A percentile compares a stretch with the other conserved stretches of the same genome.
phyloP scores from a whole-genome alignment of 2,113 vertebrate species.

The Casuarius casuarius region DNA sequence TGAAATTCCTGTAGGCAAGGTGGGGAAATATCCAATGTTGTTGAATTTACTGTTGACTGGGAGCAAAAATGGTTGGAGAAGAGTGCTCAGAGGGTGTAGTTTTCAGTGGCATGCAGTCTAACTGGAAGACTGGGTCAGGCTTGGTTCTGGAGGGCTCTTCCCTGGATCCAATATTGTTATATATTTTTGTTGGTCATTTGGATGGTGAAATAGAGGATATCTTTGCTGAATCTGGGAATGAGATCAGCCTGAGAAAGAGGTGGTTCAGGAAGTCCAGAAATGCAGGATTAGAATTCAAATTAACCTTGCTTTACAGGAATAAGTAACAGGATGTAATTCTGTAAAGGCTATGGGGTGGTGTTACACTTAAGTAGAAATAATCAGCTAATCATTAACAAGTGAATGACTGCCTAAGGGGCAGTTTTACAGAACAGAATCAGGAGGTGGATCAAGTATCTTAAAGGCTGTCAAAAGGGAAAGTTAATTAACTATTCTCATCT shows the following conservation, averaged over 20 bases:
- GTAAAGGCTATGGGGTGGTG: not conserved
- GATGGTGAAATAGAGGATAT: not conserved
- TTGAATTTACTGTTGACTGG: too few relatives aligned
- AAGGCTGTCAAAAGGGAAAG: not conserved
- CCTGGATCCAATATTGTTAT: not conserved
- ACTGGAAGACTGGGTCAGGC: too few relatives aligned
- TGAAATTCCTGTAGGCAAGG: too few relatives aligned
- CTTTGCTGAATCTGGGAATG: not conserved
- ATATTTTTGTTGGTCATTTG: not conserved
- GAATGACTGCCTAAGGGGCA: not conserved
- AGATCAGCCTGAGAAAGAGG: not conserved
- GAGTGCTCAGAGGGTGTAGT: too few relatives aligned
- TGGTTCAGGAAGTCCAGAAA: not conserved
- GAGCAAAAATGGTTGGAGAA: too few relatives aligned
- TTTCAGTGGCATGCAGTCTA: too few relatives aligned
- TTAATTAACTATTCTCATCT: not conserved
- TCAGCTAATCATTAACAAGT: not conserved
- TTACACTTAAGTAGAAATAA: not conserved
- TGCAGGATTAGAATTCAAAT: not conserved
- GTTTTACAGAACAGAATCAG: not conserved
- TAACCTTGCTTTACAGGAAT: not conserved
- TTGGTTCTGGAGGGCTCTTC: not conserved
- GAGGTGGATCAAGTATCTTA: not conserved
- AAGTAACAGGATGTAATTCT: not conserved
- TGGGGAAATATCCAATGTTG: too few relatives aligned